Conservation (phyloP, 2,113 vertebrate genomes). For the Epinephelus lanceolatus region DNA sequence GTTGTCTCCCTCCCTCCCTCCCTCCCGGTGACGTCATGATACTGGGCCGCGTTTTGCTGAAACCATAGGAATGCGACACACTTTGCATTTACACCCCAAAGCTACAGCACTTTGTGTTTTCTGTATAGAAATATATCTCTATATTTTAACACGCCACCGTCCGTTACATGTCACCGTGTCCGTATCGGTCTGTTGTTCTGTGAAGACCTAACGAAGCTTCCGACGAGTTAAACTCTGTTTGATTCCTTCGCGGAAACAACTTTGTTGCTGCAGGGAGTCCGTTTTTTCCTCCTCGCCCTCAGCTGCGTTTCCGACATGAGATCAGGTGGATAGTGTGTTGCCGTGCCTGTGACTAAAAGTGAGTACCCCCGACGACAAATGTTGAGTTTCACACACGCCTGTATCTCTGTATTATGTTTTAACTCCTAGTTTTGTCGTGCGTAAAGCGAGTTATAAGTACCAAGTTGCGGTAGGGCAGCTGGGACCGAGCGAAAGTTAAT, state of each 20-base stretch:
- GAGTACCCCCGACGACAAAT: slow-evolving; percentile 17
- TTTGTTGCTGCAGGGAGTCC: slow-evolving; percentile 28
- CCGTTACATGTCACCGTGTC: not conserved
- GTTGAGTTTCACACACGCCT: fast-evolving
- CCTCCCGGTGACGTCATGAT: slow-evolving; percentile 77
- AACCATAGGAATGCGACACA: slow-evolving; percentile 78
- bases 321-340: slow-evolving; percentile 64
- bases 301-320: slow-evolving; percentile 55
- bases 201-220: not conserved
- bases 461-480: not conserved
- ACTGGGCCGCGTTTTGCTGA: slow-evolving; percentile 72
- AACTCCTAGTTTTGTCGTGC: not conserved
- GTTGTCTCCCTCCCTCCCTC: not conserved
- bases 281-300: not conserved
- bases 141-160: no score
- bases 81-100: slow-evolving; percentile 37
- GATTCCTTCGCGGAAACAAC: slow-evolving; percentile 55
- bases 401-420: fast-evolving
- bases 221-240: not conserved
- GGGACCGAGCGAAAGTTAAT: slow-evolving; percentile 26
- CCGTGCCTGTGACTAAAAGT: slow-evolving; percentile 18
- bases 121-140: not conserved
- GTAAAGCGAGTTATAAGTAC: not conserved
- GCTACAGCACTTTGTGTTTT: not conserved
- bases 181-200: not conserved